Evolutionary conservation across 2,888 invertebrate species (phyloP), one percentile per base, ranked within the genome.

Genomic region (Apodemia duryi): DNA sequence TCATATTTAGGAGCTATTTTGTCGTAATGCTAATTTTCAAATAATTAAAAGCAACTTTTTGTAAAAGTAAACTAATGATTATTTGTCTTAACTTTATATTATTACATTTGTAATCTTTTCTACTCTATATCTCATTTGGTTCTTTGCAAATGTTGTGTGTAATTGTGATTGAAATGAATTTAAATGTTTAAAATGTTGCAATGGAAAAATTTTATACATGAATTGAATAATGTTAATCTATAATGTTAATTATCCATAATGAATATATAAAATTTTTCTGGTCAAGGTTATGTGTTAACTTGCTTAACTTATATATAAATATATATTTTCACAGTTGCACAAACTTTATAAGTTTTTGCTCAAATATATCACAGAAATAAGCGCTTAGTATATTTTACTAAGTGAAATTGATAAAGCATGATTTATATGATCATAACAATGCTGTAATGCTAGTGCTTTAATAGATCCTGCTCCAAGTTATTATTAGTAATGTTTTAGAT

Each of bases 281-380:
- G 54, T 54, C 29, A 54, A 43, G 11, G 29, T 28, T 54, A 29
- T 38, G 54, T 54, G 10, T 54, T 10, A 54, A 54, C 54, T 9
- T 54, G 28, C 29, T 28, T 54, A 9, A 28, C 29, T 28, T 54
- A 54, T 54, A 54, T 54, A 28, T 28, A 57, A 57, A 57, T 29
- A 29, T 32, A 57, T 57, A 57, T 57, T 57, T 57, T 57, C 57
- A 57, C 57, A 57, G 57, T 57, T 32, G 57, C 57, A 57, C 57
- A 32, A 32, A 57, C 57, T 32, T 49, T 2, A 57, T 32, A 32
- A 57, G 29, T 57, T 57, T 49, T 57, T 57, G 32, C 13, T 57
- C 32, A 57, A 57, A 57, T 57, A 32, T 32, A 11, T 13, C 57
- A 32, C 29, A 2, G 13, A 57, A 29, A 57, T 29, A 57, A 57